phyloP scores from a whole-genome alignment of 2,888 invertebrate species.

The Octonoba sinensis region DNA sequence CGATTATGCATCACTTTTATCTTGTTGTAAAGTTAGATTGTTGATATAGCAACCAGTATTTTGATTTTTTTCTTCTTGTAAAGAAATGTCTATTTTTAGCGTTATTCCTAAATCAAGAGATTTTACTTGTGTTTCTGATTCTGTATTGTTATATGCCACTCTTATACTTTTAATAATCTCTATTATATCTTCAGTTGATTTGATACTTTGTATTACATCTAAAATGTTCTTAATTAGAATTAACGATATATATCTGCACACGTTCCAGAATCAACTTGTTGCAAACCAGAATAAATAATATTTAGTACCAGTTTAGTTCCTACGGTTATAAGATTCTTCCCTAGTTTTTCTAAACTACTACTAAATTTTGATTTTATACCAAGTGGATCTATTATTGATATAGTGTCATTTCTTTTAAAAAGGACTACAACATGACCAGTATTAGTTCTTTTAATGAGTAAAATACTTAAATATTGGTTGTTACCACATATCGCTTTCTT shows the following conservation, averaged over 20 bases:
- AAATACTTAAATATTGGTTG: constrained; percentile 13
- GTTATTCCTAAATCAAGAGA: too few relatives aligned
- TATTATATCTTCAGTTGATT: constrained; percentile 23
- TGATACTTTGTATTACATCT: constrained; percentile 15
- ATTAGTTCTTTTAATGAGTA: constrained; percentile 2
- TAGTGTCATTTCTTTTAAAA: constrained; percentile 10
- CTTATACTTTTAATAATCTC: constrained; percentile 17
- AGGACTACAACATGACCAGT: constrained; percentile 3
- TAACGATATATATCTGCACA: constrained; percentile 16
- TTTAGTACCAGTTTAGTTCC: constrained; percentile 5
- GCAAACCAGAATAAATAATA: constrained; percentile 11
- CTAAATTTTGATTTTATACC: constrained; percentile 4
- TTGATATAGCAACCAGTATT: too few relatives aligned
- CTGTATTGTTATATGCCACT: too few relatives aligned
- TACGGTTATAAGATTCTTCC: constrained; percentile 1
- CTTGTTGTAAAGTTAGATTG: too few relatives aligned
- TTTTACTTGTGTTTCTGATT: too few relatives aligned
- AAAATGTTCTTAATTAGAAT: constrained; percentile 21
- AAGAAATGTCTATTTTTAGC: too few relatives aligned
- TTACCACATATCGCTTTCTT: constrained; percentile 7
- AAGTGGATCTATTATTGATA: constrained; percentile 12
- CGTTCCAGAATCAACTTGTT: constrained; percentile 7
- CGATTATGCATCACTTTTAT: too few relatives aligned
- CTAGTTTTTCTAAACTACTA: constrained; percentile 1
- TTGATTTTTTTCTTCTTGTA: too few relatives aligned